phyloP scores from a whole-genome alignment of 1,140 invertebrate species.

The Calliopsis andreniformis region DNA sequence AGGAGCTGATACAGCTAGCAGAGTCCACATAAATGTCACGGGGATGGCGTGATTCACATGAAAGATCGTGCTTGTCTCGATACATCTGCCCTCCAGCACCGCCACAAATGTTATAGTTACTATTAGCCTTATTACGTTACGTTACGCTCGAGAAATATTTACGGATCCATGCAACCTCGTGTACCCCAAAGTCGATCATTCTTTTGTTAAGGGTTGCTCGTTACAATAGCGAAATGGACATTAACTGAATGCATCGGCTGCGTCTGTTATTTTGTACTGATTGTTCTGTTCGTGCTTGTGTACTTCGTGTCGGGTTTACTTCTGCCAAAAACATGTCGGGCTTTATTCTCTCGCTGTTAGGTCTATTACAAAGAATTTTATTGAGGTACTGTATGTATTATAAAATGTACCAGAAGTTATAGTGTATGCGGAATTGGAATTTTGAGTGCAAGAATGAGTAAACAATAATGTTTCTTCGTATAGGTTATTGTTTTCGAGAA shows the following conservation, averaged over 20 bases:
- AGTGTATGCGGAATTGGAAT: too few species aligned
- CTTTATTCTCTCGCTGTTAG: too few species aligned
- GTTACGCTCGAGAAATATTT: neutral
- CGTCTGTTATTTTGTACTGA: neutral
- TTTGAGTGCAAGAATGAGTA: too few species aligned
- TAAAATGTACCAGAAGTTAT: too few species aligned
- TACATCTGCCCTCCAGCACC: constrained; percentile 25
- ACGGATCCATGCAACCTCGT: neutral
- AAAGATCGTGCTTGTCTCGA: constrained; percentile 51
- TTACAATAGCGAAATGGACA: neutral
- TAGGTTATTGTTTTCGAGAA: too few species aligned
- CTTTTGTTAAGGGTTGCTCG: neutral
- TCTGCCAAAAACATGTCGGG: too few species aligned
- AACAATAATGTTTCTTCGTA: too few species aligned
- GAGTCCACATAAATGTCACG: constrained; percentile 53
- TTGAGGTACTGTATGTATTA: too few species aligned
- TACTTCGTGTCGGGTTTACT: neutral
- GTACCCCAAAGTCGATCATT: neutral
- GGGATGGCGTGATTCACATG: constrained; percentile 44
- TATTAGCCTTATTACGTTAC: constrained; percentile 56
- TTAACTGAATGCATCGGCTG: neutral
- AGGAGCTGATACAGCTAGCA: constrained; percentile 35
- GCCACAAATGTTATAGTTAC: constrained; percentile 56
- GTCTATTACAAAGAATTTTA: too few species aligned
- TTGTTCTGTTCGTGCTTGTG: neutral